Percentiles rank a stretch among this genome's conserved stretches.
Evolutionary conservation across 2,888 invertebrate genomes (phyloP).

Genomic region (Drosophila meridionalis): DNA sequence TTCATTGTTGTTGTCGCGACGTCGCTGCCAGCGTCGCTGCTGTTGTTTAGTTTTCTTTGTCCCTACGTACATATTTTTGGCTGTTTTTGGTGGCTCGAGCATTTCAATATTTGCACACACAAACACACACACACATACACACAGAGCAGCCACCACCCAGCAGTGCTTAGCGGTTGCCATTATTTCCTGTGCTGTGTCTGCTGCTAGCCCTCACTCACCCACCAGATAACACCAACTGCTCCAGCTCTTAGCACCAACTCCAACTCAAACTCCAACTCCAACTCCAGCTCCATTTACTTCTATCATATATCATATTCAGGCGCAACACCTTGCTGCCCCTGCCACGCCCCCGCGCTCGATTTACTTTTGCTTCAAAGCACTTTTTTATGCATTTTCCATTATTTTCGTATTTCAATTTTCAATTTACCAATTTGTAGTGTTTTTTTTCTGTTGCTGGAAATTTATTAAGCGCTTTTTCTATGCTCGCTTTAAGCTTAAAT

Average conservation of each 20-base stretch:
- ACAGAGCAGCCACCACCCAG: background rate
- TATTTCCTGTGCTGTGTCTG: constrained; percentile 75
- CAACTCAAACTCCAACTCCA: background rate
- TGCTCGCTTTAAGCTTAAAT: constrained; percentile 15
- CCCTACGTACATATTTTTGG: constrained; percentile 49
- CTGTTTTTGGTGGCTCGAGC: constrained; percentile 60
- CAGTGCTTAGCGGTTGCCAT: constrained; percentile 63
- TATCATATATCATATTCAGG: constrained; percentile 79
- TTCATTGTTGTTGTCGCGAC: constrained; percentile 66
- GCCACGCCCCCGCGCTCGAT: constrained; percentile 8
- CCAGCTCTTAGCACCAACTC: background rate
- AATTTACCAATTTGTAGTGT: constrained; percentile 56
- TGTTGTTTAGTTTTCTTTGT: constrained; percentile 80
- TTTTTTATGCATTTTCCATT: constrained; percentile 71
- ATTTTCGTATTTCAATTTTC: constrained; percentile 51
- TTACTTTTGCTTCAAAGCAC: constrained; percentile 3
- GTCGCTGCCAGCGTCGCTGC: constrained; percentile 38
- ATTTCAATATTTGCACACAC: constrained; percentile 75
- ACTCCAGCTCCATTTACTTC: constrained; percentile 30
- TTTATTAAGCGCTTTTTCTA: constrained; percentile 54
- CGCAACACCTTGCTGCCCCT: constrained; percentile 45
- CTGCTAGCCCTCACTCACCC: constrained; percentile 1
- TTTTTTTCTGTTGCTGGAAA: constrained; percentile 29
- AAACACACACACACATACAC: constrained; percentile 1
- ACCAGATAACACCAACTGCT: constrained; percentile 1